Percentiles rank a stretch among this genome's conserved stretches.
Evolutionary conservation across 1,140 invertebrate species (phyloP).

Genomic region (Himalopsyche phryganea): DNA sequence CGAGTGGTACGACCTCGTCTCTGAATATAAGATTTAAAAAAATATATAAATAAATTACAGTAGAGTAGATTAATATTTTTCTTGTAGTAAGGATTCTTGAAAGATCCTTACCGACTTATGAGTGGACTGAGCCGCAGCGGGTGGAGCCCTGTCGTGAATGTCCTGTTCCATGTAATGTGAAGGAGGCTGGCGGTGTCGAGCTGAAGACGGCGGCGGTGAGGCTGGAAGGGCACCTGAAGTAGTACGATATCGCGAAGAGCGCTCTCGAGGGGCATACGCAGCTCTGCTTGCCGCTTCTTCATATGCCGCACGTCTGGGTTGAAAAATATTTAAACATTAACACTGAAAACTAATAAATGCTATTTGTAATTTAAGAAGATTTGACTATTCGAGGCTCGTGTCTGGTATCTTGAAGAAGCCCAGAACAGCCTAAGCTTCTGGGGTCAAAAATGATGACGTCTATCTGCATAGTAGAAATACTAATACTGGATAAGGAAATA

Average conservation of each 20-base stretch:
- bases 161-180: not conserved
- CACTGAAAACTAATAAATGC: not conserved
- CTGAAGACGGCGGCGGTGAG: not conserved
- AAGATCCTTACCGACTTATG: slow-evolving; percentile 16
- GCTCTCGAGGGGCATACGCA: slow-evolving; percentile 4
- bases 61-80: too few relatives aligned
- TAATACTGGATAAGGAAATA: too few relatives aligned
- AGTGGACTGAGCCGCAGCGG: not conserved
- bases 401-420: too few relatives aligned
- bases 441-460: too few relatives aligned
- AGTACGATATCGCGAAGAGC: not conserved
- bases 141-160: not conserved
- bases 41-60: too few relatives aligned
- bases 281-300: slow-evolving; percentile 8
- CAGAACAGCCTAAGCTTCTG: too few relatives aligned
- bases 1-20: slow-evolving; percentile 63
- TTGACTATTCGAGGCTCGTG: too few relatives aligned
- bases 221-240: not conserved
- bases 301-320: slow-evolving; percentile 8
- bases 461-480: too few relatives aligned
- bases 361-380: too few relatives aligned
- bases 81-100: too few relatives aligned
- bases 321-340: not conserved
- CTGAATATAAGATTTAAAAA: slow-evolving; percentile 30
- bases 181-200: not conserved